phyloP scores from a whole-genome alignment of 2,113 vertebrate species.

The Entelurus aequoreus region DNA sequence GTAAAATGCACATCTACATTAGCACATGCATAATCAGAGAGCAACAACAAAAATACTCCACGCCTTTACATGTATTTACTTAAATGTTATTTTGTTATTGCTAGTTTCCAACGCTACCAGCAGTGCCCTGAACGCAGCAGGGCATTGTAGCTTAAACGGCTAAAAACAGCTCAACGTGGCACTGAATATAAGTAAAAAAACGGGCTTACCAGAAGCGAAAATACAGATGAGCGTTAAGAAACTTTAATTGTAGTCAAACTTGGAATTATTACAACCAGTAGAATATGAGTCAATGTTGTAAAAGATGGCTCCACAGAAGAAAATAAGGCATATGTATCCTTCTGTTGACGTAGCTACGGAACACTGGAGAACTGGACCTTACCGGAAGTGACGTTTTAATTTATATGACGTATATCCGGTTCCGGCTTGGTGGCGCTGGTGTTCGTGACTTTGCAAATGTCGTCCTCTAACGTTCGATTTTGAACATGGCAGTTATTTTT shows the following conservation, averaged over 20 bases:
- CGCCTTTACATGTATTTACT: not conserved
- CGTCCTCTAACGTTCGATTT: constrained; percentile 21
- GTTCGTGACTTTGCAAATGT: constrained; percentile 13
- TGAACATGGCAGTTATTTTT: not conserved
- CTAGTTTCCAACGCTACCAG: not conserved
- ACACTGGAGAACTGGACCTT: too few species aligned
- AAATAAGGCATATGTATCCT: not conserved
- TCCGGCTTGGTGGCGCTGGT: too few species aligned
- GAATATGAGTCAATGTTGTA: not conserved
- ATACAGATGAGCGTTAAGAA: not conserved
- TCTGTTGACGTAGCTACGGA: not conserved
- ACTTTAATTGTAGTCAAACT: not conserved
- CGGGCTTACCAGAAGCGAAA: not conserved
- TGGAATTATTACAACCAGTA: not conserved
- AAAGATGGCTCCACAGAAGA: not conserved
- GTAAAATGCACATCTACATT: too few species aligned
- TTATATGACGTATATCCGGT: constrained; percentile 9
- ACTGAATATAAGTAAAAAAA: not conserved
- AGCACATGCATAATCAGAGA: too few species aligned
- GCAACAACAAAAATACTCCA: too few species aligned
- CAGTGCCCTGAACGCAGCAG: not conserved
- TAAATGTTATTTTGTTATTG: not conserved
- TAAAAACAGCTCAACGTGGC: not conserved
- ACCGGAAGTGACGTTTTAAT: constrained; percentile 27
- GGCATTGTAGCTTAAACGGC: not conserved